Conservation (phyloP, 2,888 invertebrate genomes). For the Formica aserva region DNA sequence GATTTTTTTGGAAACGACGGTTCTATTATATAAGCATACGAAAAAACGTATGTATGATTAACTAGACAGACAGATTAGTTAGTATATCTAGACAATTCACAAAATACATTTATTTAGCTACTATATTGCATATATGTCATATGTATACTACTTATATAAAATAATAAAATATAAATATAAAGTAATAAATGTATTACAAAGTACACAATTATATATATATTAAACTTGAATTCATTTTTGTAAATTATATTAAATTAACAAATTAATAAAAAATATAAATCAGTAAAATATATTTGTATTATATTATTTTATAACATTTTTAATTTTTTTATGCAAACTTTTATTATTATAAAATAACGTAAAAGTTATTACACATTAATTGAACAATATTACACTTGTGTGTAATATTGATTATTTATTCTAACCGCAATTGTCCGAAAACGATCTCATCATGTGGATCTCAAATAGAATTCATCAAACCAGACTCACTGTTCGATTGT, state of each 20-base stretch:
- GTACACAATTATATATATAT: neutral
- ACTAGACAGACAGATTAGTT: neutral
- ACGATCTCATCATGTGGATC: neutral
- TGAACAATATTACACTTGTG: neutral
- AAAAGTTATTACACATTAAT: neutral
- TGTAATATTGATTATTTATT: conserved; percentile 15
- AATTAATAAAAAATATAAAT: neutral
- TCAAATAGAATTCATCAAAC: neutral
- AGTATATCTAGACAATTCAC: neutral
- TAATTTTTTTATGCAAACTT: neutral
- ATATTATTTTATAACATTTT: neutral
- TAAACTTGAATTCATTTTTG: neutral
- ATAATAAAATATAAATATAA: neutral
- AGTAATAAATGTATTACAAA: neutral
- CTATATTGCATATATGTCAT: neutral
- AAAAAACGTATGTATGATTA: neutral
- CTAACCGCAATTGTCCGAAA: neutral
- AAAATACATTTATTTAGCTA: neutral
- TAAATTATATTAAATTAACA: neutral
- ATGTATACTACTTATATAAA: neutral
- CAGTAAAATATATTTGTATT: neutral
- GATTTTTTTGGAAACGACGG: conserved; percentile 47
- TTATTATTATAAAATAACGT: neutral
- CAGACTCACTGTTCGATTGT: conserved; percentile 33
- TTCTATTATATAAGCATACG: conserved; percentile 15